A percentile compares a stretch with the other conserved stretches of the same genome.
Evolutionary conservation across 2,888 invertebrate genomes (phyloP).

Genomic region (Heliconius charithonia): DNA sequence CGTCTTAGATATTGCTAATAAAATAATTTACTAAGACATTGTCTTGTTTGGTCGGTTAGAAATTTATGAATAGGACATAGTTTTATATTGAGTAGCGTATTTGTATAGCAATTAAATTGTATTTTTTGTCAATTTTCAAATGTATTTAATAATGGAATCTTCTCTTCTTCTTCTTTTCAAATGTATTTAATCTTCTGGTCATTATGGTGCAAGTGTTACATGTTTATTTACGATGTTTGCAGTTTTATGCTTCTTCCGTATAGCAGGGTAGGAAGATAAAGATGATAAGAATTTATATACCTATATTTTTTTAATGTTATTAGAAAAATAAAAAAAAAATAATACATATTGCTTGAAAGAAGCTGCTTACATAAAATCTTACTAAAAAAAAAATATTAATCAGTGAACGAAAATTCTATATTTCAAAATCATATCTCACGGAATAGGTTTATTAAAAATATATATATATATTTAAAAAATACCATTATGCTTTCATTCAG

Average conservation of each 20-base stretch:
- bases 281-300: no score
- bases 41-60: neutral
- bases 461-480: neutral
- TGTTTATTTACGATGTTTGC: neutral
- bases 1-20: slow-evolving; percentile 13
- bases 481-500: neutral
- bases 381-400: neutral
- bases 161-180: no score
- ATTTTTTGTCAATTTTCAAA: neutral
- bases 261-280: no score
- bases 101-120: neutral
- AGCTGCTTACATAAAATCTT: no score
- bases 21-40: neutral
- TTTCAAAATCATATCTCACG: neutral
- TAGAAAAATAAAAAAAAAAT: no score
- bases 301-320: no score
- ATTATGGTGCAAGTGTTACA: no score
- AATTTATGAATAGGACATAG: neutral
- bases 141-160: neutral
- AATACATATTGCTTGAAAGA: no score
- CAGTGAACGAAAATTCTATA: neutral
- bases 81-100: neutral
- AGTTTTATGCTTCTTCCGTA: neutral
- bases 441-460: neutral
- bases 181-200: no score